Evolutionary conservation across 2,888 invertebrate genomes (phyloP), one percentile per base, ranked within the genome.

Genomic region (Pristionchus arcanus): DNA sequence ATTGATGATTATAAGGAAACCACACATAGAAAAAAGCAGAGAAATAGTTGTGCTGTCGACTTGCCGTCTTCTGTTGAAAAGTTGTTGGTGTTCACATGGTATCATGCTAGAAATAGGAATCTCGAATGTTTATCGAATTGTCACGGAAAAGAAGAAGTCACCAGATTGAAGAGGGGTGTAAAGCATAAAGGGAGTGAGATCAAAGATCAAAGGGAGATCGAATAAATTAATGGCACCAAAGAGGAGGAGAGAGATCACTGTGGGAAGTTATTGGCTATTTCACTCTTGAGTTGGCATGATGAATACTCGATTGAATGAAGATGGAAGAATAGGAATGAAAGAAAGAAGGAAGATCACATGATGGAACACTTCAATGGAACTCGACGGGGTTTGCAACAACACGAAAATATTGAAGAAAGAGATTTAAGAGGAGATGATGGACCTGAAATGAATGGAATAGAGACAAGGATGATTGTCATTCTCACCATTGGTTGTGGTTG

Each of bases 341-440:
- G 9, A 28, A 13, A 68, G 31, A 68, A 11, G 25, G 28, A 4
- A 77, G n/a, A 77, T 87, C 71, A 93, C 92, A 93, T 91, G 28
- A 94, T 94, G 25, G 91, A 90, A 91, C 94, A 94, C 89, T 92
- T 92, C 66, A 91, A 91, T 2, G 92, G 93, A 49, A 93, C 92
- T 81, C 87, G 42, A 71, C 93, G 90, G 3, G 93, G 92, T 87
- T 92, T 92, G 85, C 92, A 92, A 59, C 93, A 92, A 59, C 92
- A 93, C 68, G 91, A 91, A 66, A 92, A 89, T 49, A 91, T 66
- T 81, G 89, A 55, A 90, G 91, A 81, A 89, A 90, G 74, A 84
- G 91, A 85, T 90, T 91, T 66, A 42, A 66, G 86, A 90, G 77
- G 90, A 31, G 55, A 53, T 21, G 87, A 28, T 19, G 34, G 42